Percentiles rank a stretch among this genome's conserved stretches.
phyloP scores from a whole-genome alignment of 2,888 invertebrate genomes.

The Nephrotoma guestfalica region DNA sequence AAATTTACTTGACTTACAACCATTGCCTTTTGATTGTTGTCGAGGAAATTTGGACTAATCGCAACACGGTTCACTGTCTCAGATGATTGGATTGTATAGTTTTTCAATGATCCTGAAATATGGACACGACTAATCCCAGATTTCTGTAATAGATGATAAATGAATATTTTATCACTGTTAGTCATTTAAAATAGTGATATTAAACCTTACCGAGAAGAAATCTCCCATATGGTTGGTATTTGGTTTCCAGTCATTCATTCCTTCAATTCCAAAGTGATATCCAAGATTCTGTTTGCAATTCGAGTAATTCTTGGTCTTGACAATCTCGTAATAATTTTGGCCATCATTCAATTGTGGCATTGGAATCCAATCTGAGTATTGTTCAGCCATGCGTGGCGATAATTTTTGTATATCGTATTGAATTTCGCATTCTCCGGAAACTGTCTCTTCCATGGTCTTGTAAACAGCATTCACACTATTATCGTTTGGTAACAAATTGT shows the following conservation, averaged over 20 bases:
- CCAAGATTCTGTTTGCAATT: conserved; percentile 45
- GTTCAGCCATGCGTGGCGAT: conserved; percentile 36
- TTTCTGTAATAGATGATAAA: conserved; percentile 36
- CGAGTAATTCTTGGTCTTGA: conserved; percentile 50
- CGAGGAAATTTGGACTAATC: conserved; percentile 38
- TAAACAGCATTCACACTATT: conserved; percentile 33
- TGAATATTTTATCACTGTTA: no score
- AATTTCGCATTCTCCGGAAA: conserved; percentile 56
- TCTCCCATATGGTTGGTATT: conserved; percentile 35
- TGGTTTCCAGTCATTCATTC: conserved; percentile 38
- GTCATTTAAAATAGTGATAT: no score
- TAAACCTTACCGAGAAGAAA: conserved; percentile 33
- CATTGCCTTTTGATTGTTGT: conserved; percentile 44
- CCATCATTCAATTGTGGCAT: conserved; percentile 16
- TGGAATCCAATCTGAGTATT: conserved; percentile 38
- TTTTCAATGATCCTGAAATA: conserved; percentile 37
- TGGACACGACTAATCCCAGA: conserved; percentile 41
- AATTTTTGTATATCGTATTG: conserved; percentile 50
- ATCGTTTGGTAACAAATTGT: conserved; percentile 32
- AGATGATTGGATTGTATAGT: conserved; percentile 48
- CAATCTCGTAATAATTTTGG: conserved; percentile 40
- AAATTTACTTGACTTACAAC: conserved; percentile 39
- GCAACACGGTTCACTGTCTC: conserved; percentile 46
- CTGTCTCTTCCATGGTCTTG: conserved; percentile 54
- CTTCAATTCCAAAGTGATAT: conserved; percentile 49